Conservation (phyloP, 2,888 invertebrate genomes). For the Tricholauxania praeusta region DNA sequence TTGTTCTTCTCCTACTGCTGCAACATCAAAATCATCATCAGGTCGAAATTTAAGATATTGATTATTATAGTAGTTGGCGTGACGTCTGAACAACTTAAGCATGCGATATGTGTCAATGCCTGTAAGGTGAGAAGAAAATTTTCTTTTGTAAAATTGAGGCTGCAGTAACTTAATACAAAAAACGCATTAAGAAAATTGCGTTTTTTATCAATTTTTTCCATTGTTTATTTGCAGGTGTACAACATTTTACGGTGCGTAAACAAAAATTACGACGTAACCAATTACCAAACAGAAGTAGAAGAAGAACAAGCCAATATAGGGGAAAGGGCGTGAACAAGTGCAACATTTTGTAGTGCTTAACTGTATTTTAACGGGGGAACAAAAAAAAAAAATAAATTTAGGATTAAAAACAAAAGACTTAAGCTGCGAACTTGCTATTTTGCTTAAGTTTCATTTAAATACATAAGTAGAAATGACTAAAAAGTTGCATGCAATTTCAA, state of each 20-base stretch:
- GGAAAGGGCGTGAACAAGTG: not conserved
- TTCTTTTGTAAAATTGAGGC: slow-evolving; percentile 5
- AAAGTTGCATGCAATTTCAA: not conserved
- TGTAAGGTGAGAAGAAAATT: slow-evolving; percentile 46
- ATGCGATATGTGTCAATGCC: slow-evolving; percentile 67
- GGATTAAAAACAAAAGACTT: slow-evolving; percentile 23
- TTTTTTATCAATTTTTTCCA: no score
- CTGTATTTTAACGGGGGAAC: not conserved
- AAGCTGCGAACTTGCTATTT: slow-evolving; percentile 13
- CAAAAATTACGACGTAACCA: no score
- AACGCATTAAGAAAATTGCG: slow-evolving; percentile 35
- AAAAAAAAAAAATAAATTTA: not conserved
- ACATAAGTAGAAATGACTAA: not conserved
- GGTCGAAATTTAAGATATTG: slow-evolving; percentile 64
- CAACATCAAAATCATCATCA: slow-evolving; percentile 49
- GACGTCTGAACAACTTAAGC: slow-evolving; percentile 64
- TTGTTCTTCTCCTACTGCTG: slow-evolving; percentile 41
- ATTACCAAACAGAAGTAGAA: not conserved
- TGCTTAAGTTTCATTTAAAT: no score
- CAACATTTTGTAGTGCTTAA: not conserved
- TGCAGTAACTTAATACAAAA: slow-evolving; percentile 46
- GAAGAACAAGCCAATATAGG: not conserved
- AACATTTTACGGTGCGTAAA: no score
- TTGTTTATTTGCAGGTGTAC: no score
- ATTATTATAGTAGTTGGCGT: slow-evolving; percentile 63